These are phyloP conservation scores for Psittacula echo DNA, from an alignment of 2,797 vertebrate species.

Conservation along the genomic window DNA sequence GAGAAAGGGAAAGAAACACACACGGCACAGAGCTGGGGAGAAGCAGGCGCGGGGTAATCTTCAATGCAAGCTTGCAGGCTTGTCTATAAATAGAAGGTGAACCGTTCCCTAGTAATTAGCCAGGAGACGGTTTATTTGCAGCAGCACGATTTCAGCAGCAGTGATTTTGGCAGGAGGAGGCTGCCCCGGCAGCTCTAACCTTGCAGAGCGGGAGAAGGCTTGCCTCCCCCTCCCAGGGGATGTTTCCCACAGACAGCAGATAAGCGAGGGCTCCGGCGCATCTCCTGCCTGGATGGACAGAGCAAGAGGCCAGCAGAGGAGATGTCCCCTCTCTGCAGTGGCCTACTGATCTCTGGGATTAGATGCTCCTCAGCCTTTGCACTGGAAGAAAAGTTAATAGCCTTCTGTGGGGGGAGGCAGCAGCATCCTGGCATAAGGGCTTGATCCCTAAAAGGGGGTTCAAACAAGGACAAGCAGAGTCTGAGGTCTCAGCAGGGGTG, in stretches of 20 bases:
- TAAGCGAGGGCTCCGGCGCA: fast-evolving
- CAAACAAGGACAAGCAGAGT: neutral
- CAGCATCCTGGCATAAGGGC: neutral
- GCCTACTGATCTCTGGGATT: neutral
- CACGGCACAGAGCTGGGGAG: neutral
- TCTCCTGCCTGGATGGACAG: neutral
- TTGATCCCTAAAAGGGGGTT: neutral
- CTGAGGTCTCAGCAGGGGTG: fast-evolving
- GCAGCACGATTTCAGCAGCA: conserved; percentile 14
- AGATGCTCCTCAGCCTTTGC: neutral
- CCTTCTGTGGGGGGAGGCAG: neutral
- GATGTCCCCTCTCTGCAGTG: neutral
- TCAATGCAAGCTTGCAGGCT: conserved; percentile 22
- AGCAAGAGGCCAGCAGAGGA: neutral
- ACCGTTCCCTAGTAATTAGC: conserved; percentile 33
- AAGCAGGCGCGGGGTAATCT: conserved; percentile 32
- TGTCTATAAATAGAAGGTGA: conserved; percentile 64
- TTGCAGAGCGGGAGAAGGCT: neutral
- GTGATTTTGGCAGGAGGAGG: conserved; percentile 38
- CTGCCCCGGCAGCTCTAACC: conserved; percentile 24
- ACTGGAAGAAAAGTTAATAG: neutral
- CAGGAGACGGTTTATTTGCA: conserved; percentile 50
- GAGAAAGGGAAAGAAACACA: neutral
- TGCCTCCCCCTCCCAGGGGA: neutral
- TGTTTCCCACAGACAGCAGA: neutral